phyloP scores from a whole-genome alignment of 2,113 vertebrate species.

The Charadrius vociferus region DNA sequence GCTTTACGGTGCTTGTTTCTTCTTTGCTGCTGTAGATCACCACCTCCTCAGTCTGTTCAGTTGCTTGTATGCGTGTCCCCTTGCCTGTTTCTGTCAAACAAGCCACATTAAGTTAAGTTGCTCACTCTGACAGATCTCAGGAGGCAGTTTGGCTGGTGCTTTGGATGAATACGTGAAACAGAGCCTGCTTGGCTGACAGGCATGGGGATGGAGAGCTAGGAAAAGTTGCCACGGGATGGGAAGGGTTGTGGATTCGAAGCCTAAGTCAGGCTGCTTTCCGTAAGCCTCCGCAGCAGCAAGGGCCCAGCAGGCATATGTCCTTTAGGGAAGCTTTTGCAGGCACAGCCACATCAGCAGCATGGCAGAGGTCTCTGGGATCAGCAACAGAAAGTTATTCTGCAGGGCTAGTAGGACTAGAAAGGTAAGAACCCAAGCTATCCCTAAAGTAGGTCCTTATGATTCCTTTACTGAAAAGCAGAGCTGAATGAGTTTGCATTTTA shows the following conservation, averaged over 20 bases:
- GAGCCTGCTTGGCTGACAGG: neutral
- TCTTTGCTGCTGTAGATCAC: neutral
- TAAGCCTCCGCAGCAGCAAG: neutral
- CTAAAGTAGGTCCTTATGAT: neutral
- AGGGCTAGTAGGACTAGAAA: neutral
- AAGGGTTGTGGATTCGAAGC: neutral
- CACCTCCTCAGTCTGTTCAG: neutral
- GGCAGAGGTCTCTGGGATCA: neutral
- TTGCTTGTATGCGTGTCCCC: neutral
- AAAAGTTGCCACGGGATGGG: neutral
- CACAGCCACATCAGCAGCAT: neutral
- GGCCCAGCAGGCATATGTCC: neutral
- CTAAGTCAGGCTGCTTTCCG: neutral
- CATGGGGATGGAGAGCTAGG: neutral
- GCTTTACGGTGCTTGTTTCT: neutral
- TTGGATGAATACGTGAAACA: neutral
- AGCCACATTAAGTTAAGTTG: neutral
- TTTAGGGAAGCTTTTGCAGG: neutral
- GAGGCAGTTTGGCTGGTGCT: neutral
- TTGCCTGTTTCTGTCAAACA: neutral
- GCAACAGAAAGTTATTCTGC: neutral
- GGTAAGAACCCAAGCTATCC: neutral
- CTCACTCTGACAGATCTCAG: neutral
- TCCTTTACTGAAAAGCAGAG: neutral
- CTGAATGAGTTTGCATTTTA: neutral